Base-by-base conservation (phyloP, 2,888 invertebrate genomes). In the Theretra japonica region DNA sequence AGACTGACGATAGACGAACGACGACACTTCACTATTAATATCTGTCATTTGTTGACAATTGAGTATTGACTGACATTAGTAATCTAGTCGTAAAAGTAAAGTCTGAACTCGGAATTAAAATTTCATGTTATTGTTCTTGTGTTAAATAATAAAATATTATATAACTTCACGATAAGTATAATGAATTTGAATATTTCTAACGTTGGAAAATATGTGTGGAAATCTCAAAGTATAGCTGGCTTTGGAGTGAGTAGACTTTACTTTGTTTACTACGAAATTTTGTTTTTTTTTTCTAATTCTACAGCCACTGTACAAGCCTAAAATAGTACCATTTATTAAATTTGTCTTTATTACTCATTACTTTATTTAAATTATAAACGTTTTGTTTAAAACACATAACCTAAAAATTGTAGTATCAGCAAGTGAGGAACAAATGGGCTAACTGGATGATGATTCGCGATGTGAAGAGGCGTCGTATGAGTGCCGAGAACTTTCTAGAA, bases 371-470 rank as follows among this genome's bases (percentile, higher is more conserved):
- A n/a, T 53, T n/a, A 4, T 53, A 53, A 6, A 33, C 21, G 30
- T 4, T 7, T 41, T 58, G 17, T 58, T 30, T 70, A 53, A 8
- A 53, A 28, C 70, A 65, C 58, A 28, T n/a, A 56, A 53, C 28
- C 50, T 73, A 57, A 17, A 50, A 65, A 30, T 86, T 92, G 70
- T 80, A 97, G 97, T 90, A 95, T 70, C 96, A 97, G 87, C 97
- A 97, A 95, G 93, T 96, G 19, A 95, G 97, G 56, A 95, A 95
- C 62, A 97, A 97, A 94, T 98, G 97, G 96, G 96, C 97, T 0
- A 97, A 98, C 87, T 97, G 97, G 95, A 95, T 96, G 83, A 99
- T 98, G 97, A 95, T 97, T 68, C 95, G 97, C 75, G 99, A 99
- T 88, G 97, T 97, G 0, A 98, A 98, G 85, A 95, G 97, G 50